Percentiles rank a stretch among this genome's conserved stretches.
Conservation (phyloP, 2,113 vertebrate species). For the Chrysochloris asiatica region DNA sequence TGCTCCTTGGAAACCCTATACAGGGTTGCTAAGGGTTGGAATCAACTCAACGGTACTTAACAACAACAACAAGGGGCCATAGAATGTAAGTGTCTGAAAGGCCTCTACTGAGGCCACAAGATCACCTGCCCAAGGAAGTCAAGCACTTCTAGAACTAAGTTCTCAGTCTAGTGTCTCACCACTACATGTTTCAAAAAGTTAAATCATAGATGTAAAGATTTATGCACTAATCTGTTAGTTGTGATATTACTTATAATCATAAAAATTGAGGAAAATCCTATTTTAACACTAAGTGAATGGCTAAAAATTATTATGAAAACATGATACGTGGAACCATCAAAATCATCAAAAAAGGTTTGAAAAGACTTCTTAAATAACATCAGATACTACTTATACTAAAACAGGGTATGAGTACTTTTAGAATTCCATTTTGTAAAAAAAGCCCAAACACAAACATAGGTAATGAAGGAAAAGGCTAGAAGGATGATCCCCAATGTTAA, state of each 20-base stretch:
- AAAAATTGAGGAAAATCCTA: background rate
- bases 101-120: accelerated
- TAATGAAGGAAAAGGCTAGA: background rate
- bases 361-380: background rate
- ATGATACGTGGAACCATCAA: background rate
- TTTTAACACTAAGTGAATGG: background rate
- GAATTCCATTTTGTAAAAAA: background rate
- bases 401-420: background rate
- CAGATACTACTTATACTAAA: background rate
- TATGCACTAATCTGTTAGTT: background rate
- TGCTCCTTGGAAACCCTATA: too few relatives aligned
- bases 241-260: background rate
- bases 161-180: background rate
- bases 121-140: accelerated
- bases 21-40: too few relatives aligned
- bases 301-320: background rate
- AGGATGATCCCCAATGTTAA: background rate
- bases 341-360: background rate
- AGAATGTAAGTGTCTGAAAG: background rate
- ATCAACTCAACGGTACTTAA: too few relatives aligned
- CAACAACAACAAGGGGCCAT: too few relatives aligned
- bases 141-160: background rate
- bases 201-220: background rate
- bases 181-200: background rate
- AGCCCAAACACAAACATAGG: background rate